Conservation (phyloP, 2,888 invertebrate species). For the Hypolimnas misippus region DNA sequence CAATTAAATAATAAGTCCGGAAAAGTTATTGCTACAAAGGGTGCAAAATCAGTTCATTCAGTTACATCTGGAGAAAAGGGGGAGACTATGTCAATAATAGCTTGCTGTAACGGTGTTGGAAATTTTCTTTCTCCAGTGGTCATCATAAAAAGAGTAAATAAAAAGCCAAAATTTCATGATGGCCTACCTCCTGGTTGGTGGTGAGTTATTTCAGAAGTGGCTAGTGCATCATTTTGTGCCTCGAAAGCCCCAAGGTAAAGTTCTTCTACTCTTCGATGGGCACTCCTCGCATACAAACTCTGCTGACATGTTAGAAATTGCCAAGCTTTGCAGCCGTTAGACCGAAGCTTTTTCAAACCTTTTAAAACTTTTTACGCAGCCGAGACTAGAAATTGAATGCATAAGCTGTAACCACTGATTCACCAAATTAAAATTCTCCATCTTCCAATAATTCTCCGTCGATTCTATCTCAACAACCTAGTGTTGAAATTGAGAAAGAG, state of each 20-base stretch:
- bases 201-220: slow-evolving; percentile 42
- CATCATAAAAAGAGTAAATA: slow-evolving; percentile 38
- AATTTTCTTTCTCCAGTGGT: slow-evolving; percentile 47
- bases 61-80: slow-evolving; percentile 54
- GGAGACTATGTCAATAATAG: slow-evolving; percentile 47
- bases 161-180: background rate
- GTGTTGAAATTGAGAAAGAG: background rate
- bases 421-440: too few species aligned
- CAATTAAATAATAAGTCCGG: slow-evolving; percentile 58
- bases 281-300: slow-evolving; percentile 42
- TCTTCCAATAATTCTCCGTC: background rate
- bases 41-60: slow-evolving; percentile 50
- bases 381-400: too few species aligned
- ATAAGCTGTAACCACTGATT: too few species aligned
- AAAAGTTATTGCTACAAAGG: slow-evolving; percentile 56
- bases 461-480: background rate
- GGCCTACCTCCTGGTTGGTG: background rate
- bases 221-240: slow-evolving; percentile 45
- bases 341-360: too few species aligned
- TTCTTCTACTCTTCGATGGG: slow-evolving; percentile 49
- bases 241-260: slow-evolving; percentile 46
- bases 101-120: slow-evolving; percentile 50
- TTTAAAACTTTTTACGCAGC: too few species aligned
- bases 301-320: slow-evolving; percentile 2
- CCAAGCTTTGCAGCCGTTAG: background rate